A percentile compares a stretch with the other conserved stretches of the same genome.
Evolutionary conservation across 2,113 vertebrate species (phyloP).

Genomic region (Rhynchomys soricoides): DNA sequence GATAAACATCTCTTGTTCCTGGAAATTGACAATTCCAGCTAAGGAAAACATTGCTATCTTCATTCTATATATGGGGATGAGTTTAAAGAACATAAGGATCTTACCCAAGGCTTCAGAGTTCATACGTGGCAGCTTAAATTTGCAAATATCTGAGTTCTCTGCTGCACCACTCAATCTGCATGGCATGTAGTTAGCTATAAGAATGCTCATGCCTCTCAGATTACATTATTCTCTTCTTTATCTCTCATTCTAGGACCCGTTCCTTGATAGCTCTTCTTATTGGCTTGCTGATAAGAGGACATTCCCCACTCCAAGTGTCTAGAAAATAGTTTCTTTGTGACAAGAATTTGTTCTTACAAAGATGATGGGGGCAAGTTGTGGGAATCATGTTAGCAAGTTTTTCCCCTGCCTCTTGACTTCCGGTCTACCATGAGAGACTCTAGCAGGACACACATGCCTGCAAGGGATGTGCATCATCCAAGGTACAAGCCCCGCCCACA

Average conservation of each 20-base stretch:
- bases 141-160: not conserved
- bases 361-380: not conserved
- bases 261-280: not conserved
- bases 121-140: not conserved
- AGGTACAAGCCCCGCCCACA: no score
- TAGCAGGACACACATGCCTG: not conserved
- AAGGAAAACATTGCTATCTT: not conserved
- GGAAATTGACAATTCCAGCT: not conserved
- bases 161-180: no score
- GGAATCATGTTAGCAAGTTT: not conserved
- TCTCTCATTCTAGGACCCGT: not conserved
- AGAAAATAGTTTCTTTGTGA: not conserved
- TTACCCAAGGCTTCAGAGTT: not conserved
- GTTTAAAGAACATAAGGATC: not conserved
- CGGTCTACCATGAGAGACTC: not conserved
- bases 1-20: not conserved
- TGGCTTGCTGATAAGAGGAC: not conserved
- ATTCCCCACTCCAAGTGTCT: not conserved
- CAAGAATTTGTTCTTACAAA: constrained; percentile 29
- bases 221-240: not conserved
- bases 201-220: not conserved
- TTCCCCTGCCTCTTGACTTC: not conserved
- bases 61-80: not conserved
- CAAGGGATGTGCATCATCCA: not conserved
- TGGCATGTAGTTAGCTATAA: not conserved